Percentiles rank a stretch among this genome's conserved stretches.
Evolutionary conservation across 2,113 vertebrate species (phyloP).

Genomic region (Podiceps cristatus): DNA sequence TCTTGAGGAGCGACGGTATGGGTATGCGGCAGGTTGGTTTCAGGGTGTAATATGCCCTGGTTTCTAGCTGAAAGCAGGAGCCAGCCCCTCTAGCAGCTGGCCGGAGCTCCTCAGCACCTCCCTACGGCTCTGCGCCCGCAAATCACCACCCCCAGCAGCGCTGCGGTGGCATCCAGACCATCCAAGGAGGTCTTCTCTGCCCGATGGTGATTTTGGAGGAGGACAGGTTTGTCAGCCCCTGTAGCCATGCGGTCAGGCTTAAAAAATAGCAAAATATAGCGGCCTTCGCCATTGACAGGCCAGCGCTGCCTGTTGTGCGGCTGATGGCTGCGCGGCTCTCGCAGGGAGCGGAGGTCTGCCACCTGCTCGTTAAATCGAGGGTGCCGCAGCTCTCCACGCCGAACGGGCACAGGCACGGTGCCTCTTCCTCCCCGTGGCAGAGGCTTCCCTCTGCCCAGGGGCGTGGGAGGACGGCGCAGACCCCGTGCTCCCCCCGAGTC

Average conservation of each 20-base stretch:
- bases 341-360: background rate
- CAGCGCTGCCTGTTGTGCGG: background rate
- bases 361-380: background rate
- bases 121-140: background rate
- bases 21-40: background rate
- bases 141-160: background rate
- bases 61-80: background rate
- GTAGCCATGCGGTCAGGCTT: background rate
- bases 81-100: background rate
- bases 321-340: background rate
- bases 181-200: background rate
- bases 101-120: background rate
- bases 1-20: background rate
- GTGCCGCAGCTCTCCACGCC: background rate
- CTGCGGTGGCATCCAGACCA: background rate
- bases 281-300: background rate
- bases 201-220: background rate
- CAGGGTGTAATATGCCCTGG: background rate
- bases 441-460: background rate
- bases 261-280: background rate
- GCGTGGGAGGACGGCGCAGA: background rate
- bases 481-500: fast-evolving
- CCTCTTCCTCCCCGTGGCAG: background rate
- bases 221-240: background rate
- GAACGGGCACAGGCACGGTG: fast-evolving